phyloP scores from a whole-genome alignment of 2,113 vertebrate genomes.

The Cervus canadensis region DNA sequence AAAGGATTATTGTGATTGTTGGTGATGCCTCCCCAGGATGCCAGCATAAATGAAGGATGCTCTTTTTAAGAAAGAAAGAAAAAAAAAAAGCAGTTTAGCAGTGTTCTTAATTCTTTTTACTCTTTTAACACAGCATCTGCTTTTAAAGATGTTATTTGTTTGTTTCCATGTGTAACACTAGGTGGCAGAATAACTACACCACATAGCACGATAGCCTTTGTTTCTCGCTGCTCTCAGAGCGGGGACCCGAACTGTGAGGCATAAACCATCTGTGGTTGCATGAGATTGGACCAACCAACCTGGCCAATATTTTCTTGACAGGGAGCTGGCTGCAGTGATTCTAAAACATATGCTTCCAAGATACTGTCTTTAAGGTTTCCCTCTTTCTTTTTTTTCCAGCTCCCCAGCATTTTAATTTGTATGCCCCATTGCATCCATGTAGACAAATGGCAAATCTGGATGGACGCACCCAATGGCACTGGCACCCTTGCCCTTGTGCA shows the following conservation, averaged over 20 bases:
- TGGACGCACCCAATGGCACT: background rate
- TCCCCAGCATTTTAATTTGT: constrained; percentile 41
- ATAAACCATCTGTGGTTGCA: constrained; percentile 60
- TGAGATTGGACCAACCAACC: constrained; percentile 62
- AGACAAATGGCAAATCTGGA: constrained; percentile 26
- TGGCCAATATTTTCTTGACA: constrained; percentile 71
- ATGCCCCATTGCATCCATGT: constrained; percentile 43
- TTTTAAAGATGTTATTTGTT: background rate
- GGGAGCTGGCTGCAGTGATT: constrained; percentile 63
- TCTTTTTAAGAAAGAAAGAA: background rate
- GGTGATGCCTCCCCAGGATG: background rate
- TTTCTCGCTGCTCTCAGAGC: background rate
- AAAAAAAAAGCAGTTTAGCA: background rate
- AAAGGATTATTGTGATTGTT: background rate
- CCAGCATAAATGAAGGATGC: background rate
- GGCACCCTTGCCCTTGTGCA: background rate
- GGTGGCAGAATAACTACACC: constrained; percentile 82
- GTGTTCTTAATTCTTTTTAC: background rate
- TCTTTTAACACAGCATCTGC: background rate
- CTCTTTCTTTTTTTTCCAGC: background rate
- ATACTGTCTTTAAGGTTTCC: constrained; percentile 61
- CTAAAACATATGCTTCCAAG: constrained; percentile 67
- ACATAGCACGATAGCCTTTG: constrained; percentile 10
- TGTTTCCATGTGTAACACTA: constrained; percentile 71
- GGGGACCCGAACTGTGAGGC: background rate